Percentiles rank a stretch among this genome's conserved stretches.
phyloP scores from a whole-genome alignment of 2,113 vertebrate genomes.

The Globicephala melas region DNA sequence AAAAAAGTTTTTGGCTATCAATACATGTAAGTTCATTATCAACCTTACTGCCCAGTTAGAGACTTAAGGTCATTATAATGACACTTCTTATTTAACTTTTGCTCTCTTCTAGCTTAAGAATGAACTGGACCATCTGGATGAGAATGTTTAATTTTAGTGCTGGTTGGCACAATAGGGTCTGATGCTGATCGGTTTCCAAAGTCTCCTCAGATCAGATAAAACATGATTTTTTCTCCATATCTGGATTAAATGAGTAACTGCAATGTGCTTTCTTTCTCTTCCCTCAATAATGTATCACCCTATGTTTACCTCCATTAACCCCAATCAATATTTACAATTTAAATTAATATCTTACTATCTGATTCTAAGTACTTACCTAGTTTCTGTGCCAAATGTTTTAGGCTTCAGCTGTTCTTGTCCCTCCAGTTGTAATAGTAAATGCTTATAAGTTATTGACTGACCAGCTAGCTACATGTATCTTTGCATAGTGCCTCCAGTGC shows the following conservation, averaged over 20 bases:
- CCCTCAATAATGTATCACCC: neutral
- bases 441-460: neutral
- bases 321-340: neutral
- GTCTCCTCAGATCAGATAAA: neutral
- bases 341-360: neutral
- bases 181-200: conserved; percentile 22
- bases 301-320: neutral
- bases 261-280: neutral
- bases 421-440: neutral
- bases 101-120: neutral
- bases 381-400: conserved; percentile 10
- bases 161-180: neutral
- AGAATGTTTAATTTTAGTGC: neutral
- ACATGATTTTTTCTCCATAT: neutral
- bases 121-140: neutral
- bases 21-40: neutral
- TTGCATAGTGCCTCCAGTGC: neutral
- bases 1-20: neutral
- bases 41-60: neutral
- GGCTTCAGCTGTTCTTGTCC: neutral
- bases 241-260: neutral
- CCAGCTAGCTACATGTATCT: neutral
- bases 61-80: neutral
- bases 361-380: conserved; percentile 1
- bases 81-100: conserved; percentile 40